Evolutionary conservation across 2,888 invertebrate species (phyloP).

Genomic region (Agapetus fuscipes): DNA sequence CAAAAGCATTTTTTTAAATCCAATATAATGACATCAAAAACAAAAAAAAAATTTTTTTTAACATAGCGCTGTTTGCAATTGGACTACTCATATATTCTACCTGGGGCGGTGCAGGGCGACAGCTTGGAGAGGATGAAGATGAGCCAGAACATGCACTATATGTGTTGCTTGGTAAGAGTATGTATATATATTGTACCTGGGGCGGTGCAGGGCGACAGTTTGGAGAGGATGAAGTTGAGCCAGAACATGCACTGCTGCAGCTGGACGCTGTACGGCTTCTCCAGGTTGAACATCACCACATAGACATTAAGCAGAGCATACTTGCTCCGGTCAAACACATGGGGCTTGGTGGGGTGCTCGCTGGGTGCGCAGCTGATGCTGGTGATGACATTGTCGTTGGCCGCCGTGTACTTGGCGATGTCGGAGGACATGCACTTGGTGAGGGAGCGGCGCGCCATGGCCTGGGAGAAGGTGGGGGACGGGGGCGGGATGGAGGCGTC

Average conservation of each 20-base stretch:
- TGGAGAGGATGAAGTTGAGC: constrained; percentile 62
- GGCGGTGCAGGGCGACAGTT: constrained; percentile 28
- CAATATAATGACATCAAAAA: too few relatives aligned
- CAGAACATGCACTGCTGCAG: constrained; percentile 61
- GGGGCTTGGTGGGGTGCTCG: constrained; percentile 10
- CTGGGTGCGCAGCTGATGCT: constrained; percentile 15
- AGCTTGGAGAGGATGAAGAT: constrained; percentile 58
- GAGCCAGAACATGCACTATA: constrained; percentile 64
- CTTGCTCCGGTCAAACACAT: constrained; percentile 20
- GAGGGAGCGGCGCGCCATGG: constrained; percentile 4
- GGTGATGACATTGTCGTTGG: constrained; percentile 21
- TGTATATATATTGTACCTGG: too few relatives aligned
- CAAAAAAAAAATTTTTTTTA: too few relatives aligned
- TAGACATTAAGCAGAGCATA: constrained; percentile 43
- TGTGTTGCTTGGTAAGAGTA: too few relatives aligned
- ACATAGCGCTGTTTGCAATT: too few relatives aligned
- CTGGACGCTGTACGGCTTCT: constrained; percentile 57
- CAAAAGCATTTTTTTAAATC: too few relatives aligned
- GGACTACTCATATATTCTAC: too few relatives aligned
- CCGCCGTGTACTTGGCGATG: constrained; percentile 21
- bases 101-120: constrained; percentile 20
- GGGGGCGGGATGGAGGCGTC: constrained; percentile 21
- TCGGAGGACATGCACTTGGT: constrained; percentile 17
- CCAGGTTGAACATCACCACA: constrained; percentile 56
- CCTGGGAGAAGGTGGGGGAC: constrained; percentile 12